These are phyloP conservation scores for Patella caerulea DNA, from an alignment of 2,888 invertebrate species.

Conservation along the genomic window DNA sequence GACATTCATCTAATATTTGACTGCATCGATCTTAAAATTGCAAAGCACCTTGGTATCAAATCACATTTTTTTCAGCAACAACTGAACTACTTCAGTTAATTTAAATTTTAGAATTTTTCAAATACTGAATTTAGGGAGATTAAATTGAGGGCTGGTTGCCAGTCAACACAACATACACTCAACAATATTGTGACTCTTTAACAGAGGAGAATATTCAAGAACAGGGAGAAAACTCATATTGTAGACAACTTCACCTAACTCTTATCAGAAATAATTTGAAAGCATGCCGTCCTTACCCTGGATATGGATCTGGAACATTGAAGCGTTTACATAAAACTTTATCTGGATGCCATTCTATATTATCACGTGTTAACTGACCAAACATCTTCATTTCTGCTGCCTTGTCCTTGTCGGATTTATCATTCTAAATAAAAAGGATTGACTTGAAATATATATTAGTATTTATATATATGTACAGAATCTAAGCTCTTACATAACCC, in stretches of 20 bases:
- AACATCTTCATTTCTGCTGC: constrained; percentile 85
- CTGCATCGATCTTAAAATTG: too few relatives aligned
- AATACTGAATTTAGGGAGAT: too few relatives aligned
- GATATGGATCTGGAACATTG: constrained; percentile 90
- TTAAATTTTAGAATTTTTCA: too few relatives aligned
- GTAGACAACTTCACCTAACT: neutral
- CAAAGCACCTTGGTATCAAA: too few relatives aligned
- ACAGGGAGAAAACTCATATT: neutral
- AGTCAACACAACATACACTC: too few relatives aligned
- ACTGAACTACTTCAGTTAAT: too few relatives aligned
- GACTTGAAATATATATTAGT: too few relatives aligned
- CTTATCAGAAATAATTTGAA: neutral
- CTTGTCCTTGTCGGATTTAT: constrained; percentile 76
- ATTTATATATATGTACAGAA: too few relatives aligned
- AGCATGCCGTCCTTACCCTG: constrained; percentile 71
- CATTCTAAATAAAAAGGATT: constrained; percentile 46
- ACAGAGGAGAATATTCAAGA: constrained; percentile 12
- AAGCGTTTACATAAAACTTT: constrained; percentile 89
- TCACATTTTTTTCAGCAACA: too few relatives aligned
- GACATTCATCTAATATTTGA: too few relatives aligned
- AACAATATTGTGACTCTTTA: neutral
- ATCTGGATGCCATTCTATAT: constrained; percentile 85
- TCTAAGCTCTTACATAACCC: too few relatives aligned
- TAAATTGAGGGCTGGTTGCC: too few relatives aligned
- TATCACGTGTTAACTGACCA: constrained; percentile 81